A percentile compares a stretch with the other conserved stretches of the same genome.
phyloP scores from a whole-genome alignment of 2,888 invertebrate species.

The Eulithis prunata region DNA sequence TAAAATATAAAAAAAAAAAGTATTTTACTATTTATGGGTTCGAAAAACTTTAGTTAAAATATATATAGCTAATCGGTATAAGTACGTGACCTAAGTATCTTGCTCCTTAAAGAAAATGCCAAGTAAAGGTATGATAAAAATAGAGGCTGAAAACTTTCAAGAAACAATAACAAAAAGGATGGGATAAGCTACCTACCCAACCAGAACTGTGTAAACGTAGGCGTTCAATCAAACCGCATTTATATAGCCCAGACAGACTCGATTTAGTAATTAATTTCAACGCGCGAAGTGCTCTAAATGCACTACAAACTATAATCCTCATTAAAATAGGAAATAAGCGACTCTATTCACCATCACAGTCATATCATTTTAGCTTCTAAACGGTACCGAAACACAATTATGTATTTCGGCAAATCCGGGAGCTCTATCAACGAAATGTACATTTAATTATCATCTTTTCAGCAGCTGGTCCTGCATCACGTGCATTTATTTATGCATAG shows the following conservation, averaged over 20 bases:
- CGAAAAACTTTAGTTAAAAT: no score
- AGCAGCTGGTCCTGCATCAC: constrained; percentile 12
- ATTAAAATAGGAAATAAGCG: constrained; percentile 81
- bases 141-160: not conserved
- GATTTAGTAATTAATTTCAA: constrained; percentile 83
- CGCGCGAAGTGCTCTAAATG: constrained; percentile 80
- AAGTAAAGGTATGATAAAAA: not conserved
- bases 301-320: constrained; percentile 82
- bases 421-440: constrained; percentile 42
- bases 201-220: constrained; percentile 56
- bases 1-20: no score
- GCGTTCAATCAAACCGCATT: constrained; percentile 68
- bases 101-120: not conserved
- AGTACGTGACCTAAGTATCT: no score
- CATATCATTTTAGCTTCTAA: constrained; percentile 80
- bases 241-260: constrained; percentile 68
- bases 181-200: constrained; percentile 51
- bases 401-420: constrained; percentile 64
- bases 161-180: constrained; percentile 37
- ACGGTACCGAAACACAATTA: constrained; percentile 67
- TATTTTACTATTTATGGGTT: no score
- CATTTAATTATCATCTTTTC: constrained; percentile 45
- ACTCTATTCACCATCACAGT: constrained; percentile 72
- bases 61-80: no score
- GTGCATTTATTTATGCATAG: constrained; percentile 41